Percentiles rank a stretch among this genome's conserved stretches.
Evolutionary conservation across 2,888 invertebrate genomes (phyloP).

Genomic region (Diploptera punctata): DNA sequence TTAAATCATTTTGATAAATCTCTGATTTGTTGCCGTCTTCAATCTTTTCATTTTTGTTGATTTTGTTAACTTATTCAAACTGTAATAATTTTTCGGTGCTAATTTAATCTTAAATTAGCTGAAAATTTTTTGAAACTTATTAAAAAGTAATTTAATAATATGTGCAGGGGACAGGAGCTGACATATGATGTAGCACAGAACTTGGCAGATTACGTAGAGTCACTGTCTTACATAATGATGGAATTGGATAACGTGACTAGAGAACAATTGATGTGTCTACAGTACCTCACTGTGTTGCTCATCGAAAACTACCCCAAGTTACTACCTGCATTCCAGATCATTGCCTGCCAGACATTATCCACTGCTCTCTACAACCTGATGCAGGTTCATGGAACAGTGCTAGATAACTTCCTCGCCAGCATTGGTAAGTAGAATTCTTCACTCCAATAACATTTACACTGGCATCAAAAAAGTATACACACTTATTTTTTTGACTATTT

Average conservation of each 20-base stretch:
- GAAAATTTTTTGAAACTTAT: too few relatives aligned
- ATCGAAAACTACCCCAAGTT: slow-evolving; percentile 61
- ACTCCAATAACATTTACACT: too few relatives aligned
- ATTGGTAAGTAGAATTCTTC: slow-evolving; percentile 54
- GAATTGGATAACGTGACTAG: slow-evolving; percentile 52
- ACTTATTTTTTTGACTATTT: too few relatives aligned
- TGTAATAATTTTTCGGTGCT: too few relatives aligned
- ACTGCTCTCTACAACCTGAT: slow-evolving; percentile 55
- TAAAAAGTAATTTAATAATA: too few relatives aligned
- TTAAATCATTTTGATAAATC: too few relatives aligned
- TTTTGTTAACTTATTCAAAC: too few relatives aligned
- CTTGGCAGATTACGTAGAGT: slow-evolving; percentile 60
- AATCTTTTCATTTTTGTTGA: too few relatives aligned
- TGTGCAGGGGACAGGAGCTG: slow-evolving; percentile 52
- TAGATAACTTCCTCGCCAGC: slow-evolving; percentile 57
- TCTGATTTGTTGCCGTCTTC: too few relatives aligned
- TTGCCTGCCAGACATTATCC: slow-evolving; percentile 55
- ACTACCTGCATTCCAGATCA: slow-evolving; percentile 51
- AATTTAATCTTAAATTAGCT: too few relatives aligned
- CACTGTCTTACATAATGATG: slow-evolving; percentile 58
- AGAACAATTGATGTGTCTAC: slow-evolving; percentile 57
- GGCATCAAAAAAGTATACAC: too few relatives aligned
- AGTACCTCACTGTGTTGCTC: slow-evolving; percentile 57
- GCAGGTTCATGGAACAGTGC: slow-evolving; percentile 51
- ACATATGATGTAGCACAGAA: too few relatives aligned